A percentile compares a stretch with the other conserved stretches of the same genome.
Evolutionary conservation across 2,888 invertebrate species (phyloP).

Genomic region (Chrysomela aeneicollis): DNA sequence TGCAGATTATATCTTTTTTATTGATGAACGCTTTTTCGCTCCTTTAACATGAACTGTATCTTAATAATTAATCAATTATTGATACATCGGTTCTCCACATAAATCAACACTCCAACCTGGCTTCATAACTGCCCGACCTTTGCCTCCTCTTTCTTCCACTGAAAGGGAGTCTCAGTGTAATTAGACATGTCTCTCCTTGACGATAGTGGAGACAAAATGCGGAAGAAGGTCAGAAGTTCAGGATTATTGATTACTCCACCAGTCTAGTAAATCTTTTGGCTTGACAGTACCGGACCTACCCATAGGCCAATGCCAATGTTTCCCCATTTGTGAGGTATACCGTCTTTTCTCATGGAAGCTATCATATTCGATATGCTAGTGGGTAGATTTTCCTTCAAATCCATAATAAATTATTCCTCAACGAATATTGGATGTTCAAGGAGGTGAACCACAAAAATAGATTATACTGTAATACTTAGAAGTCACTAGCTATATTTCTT

Average conservation of each 20-base stretch:
- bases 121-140: background rate
- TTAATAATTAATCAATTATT: background rate
- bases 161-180: background rate
- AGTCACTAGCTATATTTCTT: too few species aligned
- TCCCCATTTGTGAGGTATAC: too few species aligned
- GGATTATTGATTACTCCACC: constrained; percentile 32
- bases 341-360: too few species aligned
- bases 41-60: background rate
- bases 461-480: too few species aligned
- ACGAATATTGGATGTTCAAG: too few species aligned
- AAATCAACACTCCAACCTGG: background rate
- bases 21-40: background rate
- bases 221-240: constrained; percentile 40
- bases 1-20: too few species aligned
- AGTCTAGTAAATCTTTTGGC: constrained; percentile 6
- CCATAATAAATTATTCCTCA: too few species aligned
- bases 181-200: background rate
- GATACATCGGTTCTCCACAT: background rate
- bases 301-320: too few species aligned
- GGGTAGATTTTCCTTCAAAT: too few species aligned
- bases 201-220: constrained; percentile 6
- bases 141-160: background rate
- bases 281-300: background rate
- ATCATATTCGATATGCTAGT: too few species aligned
- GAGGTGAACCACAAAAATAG: too few species aligned